phyloP scores from a whole-genome alignment of 2,888 invertebrate genomes.

The Parnassius orleans region DNA sequence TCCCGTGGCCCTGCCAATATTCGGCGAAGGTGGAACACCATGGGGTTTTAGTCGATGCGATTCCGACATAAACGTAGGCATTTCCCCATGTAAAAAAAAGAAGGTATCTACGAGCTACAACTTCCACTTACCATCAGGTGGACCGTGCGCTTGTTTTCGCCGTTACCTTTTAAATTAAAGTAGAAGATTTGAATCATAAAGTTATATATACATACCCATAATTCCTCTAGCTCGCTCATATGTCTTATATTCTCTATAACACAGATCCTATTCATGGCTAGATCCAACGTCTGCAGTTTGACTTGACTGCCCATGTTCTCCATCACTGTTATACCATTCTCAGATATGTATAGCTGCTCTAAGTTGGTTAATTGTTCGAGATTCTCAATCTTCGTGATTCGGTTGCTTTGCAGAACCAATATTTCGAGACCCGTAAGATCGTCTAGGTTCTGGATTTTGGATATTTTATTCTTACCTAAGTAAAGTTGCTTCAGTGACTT shows the following conservation, averaged over 20 bases:
- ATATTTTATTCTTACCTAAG: constrained; percentile 97
- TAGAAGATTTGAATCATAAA: no score
- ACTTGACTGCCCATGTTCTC: constrained; percentile 87
- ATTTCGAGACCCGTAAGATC: constrained; percentile 86
- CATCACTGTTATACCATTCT: constrained; percentile 92
- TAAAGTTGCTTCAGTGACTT: constrained; percentile 88
- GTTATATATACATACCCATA: constrained; percentile 89
- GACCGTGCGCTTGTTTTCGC: no score
- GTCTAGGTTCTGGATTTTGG: constrained; percentile 90
- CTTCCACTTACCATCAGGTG: no score
- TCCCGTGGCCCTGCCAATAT: no score
- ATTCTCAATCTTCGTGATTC: constrained; percentile 93
- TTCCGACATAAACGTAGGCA: no score
- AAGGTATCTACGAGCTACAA: no score
- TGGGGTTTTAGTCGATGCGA: no score
- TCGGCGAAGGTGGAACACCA: no score
- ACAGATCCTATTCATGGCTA: constrained; percentile 93
- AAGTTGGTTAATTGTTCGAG: constrained; percentile 86
- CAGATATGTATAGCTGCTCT: constrained; percentile 94
- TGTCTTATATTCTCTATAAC: constrained; percentile 89
- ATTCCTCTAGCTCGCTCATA: constrained; percentile 90
- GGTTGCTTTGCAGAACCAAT: constrained; percentile 94
- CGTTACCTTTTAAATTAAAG: no score
- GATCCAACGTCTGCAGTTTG: constrained; percentile 91
- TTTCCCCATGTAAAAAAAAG: no score